A percentile compares a stretch with the other conserved stretches of the same genome.
Evolutionary conservation across 2,113 vertebrate species (phyloP).

Genomic region (Albula goreensis): DNA sequence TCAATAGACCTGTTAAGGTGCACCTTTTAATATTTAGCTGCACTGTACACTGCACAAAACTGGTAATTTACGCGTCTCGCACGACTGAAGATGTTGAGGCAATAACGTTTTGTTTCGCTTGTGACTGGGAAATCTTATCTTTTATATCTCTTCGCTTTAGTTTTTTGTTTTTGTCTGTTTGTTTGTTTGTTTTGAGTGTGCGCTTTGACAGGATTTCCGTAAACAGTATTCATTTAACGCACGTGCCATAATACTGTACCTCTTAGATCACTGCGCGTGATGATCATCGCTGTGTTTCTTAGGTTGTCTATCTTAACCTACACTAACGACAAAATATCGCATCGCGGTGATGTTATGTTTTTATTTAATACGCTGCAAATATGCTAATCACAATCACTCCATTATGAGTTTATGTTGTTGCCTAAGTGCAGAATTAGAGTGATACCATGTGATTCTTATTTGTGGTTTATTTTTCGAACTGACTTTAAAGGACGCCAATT

Average conservation of each 20-base stretch:
- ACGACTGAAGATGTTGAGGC: neutral
- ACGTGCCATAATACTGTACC: constrained; percentile 7
- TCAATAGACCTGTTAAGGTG: neutral
- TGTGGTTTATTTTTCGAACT: neutral
- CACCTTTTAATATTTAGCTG: neutral
- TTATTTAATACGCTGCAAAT: neutral
- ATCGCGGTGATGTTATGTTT: neutral
- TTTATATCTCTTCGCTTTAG: neutral
- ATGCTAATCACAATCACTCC: neutral
- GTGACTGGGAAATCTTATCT: neutral
- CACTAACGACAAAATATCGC: neutral
- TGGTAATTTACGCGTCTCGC: neutral
- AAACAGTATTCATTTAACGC: constrained; percentile 14
- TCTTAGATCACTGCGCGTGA: neutral
- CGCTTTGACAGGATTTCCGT: constrained; percentile 25
- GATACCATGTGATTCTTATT: neutral
- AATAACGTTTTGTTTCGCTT: neutral
- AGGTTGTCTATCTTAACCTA: neutral
- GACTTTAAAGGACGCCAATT: neutral
- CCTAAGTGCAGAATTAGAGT: neutral
- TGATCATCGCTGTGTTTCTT: neutral
- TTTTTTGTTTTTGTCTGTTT: neutral
- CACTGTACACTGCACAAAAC: neutral
- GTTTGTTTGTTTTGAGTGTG: neutral
- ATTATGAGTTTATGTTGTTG: neutral